Conservation (phyloP, 1,140 invertebrate species). For the Wasmannia auropunctata region DNA sequence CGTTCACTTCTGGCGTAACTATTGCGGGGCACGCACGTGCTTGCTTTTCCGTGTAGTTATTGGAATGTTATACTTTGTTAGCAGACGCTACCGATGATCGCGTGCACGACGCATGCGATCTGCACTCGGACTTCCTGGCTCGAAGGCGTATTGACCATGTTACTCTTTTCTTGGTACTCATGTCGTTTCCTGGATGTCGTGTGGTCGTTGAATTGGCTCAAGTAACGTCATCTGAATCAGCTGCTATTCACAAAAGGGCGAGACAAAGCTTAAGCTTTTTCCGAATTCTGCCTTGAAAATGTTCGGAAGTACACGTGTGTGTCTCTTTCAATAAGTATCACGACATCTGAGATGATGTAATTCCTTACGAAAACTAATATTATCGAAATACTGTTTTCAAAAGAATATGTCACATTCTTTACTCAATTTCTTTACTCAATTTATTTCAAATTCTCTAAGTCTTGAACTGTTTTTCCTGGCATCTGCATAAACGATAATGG, state of each 20-base stretch:
- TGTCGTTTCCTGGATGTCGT: conserved; percentile 28
- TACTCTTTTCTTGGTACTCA: conserved; percentile 35
- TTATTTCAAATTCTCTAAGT: not conserved
- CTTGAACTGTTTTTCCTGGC: not conserved
- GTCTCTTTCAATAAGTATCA: not conserved
- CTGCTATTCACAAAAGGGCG: not conserved
- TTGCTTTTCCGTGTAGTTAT: conserved; percentile 55
- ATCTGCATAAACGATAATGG: not conserved
- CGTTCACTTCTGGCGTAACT: conserved; percentile 55
- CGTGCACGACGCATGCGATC: conserved; percentile 20
- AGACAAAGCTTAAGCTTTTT: not conserved
- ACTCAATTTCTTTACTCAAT: not conserved
- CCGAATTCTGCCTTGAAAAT: not conserved
- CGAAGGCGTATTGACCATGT: conserved; percentile 8
- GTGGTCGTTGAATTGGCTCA: conserved; percentile 28
- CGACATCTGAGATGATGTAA: not conserved
- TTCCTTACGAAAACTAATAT: not conserved
- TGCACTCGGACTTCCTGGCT: conserved; percentile 32
- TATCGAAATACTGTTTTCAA: not conserved
- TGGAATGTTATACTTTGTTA: conserved; percentile 47
- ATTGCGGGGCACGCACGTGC: conserved; percentile 49
- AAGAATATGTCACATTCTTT: too few relatives aligned
- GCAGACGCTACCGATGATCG: conserved; percentile 20
- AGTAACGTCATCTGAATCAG: not conserved
- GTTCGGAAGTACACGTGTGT: not conserved